These are phyloP conservation scores for Catostomus latipinnis DNA, from an alignment of 2,797 vertebrate genomes.

Conservation along the genomic window DNA sequence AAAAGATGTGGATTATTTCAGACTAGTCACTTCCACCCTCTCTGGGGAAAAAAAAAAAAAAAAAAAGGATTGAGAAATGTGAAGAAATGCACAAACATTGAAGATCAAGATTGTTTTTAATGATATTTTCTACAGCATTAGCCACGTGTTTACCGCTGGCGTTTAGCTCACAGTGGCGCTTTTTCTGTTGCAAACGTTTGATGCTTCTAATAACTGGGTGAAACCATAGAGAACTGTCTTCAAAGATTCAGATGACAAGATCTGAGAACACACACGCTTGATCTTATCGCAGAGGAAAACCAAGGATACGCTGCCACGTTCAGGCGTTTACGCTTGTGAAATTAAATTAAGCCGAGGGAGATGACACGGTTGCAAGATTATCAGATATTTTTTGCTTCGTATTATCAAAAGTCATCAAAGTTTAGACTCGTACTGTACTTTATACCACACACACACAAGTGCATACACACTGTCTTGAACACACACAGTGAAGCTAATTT, in stretches of 20 bases:
- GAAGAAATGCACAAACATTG: slow-evolving; percentile 33
- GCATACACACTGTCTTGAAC: background rate
- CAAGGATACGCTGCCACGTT: slow-evolving; percentile 41
- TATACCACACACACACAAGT: background rate
- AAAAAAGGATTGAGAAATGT: background rate
- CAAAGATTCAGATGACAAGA: slow-evolving; percentile 77
- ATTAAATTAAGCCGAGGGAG: slow-evolving; percentile 65
- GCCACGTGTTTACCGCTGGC: slow-evolving; percentile 18
- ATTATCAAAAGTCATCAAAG: slow-evolving; percentile 42
- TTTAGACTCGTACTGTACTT: slow-evolving; percentile 38
- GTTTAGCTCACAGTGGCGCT: slow-evolving; percentile 32
- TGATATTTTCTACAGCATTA: slow-evolving; percentile 45
- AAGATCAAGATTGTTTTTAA: slow-evolving; percentile 49
- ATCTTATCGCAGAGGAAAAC: slow-evolving; percentile 69
- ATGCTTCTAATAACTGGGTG: slow-evolving; percentile 72
- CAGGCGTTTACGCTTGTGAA: slow-evolving; percentile 47
- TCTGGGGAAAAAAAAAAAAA: no score
- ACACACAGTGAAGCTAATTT: slow-evolving; percentile 56
- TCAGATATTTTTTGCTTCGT: slow-evolving; percentile 46
- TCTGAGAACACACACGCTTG: slow-evolving; percentile 55
- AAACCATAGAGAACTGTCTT: slow-evolving; percentile 67
- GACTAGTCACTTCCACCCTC: no score
- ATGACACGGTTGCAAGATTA: slow-evolving; percentile 46
- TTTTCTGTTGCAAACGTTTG: slow-evolving; percentile 67
- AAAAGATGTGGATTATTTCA: no score